Base-by-base conservation (phyloP, 1,140 invertebrate species). In the Meloidogyne hapla region DNA sequence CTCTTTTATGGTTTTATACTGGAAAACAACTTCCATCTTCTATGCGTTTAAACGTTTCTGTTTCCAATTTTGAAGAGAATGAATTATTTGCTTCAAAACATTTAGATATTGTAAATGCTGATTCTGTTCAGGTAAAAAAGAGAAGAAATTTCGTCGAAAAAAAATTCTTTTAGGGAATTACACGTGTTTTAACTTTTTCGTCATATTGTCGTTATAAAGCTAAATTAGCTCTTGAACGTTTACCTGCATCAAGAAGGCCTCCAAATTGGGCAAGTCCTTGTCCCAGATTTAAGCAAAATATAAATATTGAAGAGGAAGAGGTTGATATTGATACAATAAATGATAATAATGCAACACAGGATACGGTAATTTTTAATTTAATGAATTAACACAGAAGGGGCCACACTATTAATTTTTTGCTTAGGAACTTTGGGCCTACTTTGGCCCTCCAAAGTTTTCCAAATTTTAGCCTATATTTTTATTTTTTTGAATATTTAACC, bases 61-160 rank as follows among this genome's bases (percentile, higher is more conserved):
- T 21, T 38, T 25, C 45, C n/a, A 21, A 26, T 3, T 70, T 70
- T n/a, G 23, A 73, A 33, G 56, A 61, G 23, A 33, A 64, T 5
- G 71, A 73, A 33, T 33, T 73, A 64, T 73, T 73, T 61, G 48
- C 71, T 18, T 73, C 71, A 15, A 56, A 21, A 6, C 71, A 73
- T 73, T 73, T 73, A 64, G 71, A 73, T 38, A 40, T 64, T 13
- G 71, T 73, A 38, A 73, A 73, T 38, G 71, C 64, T 13, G 71
- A 73, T 64, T 73, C 71, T 25, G 71, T 73, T 56, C 18, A 56
- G 48, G 48, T 56, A n/a, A n/a, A 56, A 5, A 8, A 33, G n/a
- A 33, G 33, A 33, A 33, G 33, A 33, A 33, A 33, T 33, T 33
- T 8, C 8, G 4, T 33, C 33, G 8, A 33, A 33, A 8, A 33